A percentile compares a stretch with the other conserved stretches of the same genome.
Conservation (phyloP, 2,113 vertebrate species). For the Otis tarda region DNA sequence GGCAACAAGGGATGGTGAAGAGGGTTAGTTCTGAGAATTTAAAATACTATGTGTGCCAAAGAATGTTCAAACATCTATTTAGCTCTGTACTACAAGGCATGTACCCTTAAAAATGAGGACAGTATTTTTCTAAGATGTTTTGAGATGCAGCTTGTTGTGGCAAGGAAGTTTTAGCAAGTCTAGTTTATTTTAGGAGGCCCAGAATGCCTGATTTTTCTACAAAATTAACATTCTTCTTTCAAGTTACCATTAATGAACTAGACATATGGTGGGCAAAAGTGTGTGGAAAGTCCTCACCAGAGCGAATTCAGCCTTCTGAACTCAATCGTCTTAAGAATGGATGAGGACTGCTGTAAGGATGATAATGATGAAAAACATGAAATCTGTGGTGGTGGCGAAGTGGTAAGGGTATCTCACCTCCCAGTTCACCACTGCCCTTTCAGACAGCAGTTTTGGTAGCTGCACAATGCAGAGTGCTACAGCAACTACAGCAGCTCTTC, state of each 20-base stretch:
- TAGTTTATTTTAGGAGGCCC: not conserved
- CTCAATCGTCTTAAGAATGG: not conserved
- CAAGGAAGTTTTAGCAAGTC: not conserved
- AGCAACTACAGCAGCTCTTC: not conserved
- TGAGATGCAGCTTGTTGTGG: not conserved
- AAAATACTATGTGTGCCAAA: not conserved
- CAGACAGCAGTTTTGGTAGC: not conserved
- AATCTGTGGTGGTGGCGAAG: not conserved
- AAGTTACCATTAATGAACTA: not conserved
- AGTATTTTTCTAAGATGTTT: not conserved
- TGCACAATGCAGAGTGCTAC: not conserved
- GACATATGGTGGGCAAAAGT: not conserved
- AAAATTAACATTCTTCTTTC: not conserved
- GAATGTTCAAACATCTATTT: not conserved
- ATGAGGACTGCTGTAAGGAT: not conserved
- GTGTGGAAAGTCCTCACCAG: not conserved
- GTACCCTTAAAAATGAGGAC: not conserved
- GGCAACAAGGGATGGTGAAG: not conserved
- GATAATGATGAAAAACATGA: not conserved
- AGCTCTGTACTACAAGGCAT: not conserved
- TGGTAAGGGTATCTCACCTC: not conserved
- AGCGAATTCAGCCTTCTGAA: not conserved
- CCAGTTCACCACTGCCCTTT: not conserved
- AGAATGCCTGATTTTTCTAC: not conserved
- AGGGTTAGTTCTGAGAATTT: not conserved